These are phyloP conservation scores for Thereva nobilitata DNA, from an alignment of 2,888 invertebrate species.

Conservation along the genomic window DNA sequence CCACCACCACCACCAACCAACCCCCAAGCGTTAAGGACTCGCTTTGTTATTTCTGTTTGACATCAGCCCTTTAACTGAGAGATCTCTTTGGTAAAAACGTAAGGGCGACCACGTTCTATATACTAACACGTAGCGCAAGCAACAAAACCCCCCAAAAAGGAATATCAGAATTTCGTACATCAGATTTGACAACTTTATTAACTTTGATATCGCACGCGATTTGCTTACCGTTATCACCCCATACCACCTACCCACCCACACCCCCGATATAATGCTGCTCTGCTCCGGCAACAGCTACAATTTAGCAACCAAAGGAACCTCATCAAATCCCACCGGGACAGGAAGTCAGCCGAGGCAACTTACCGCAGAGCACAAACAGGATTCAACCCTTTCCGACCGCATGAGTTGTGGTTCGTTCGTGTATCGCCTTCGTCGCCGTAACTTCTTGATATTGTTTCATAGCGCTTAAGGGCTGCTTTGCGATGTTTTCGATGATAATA, in stretches of 20 bases:
- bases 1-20: neutral
- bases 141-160: slow-evolving; percentile 9
- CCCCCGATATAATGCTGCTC: no score
- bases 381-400: slow-evolving; percentile 29
- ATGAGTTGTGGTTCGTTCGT: slow-evolving; percentile 7
- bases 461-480: slow-evolving; percentile 33
- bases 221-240: slow-evolving; percentile 36
- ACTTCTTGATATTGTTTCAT: slow-evolving; percentile 31
- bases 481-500: slow-evolving; percentile 34
- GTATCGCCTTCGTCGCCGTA: slow-evolving; percentile 2
- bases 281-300: no score
- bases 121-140: neutral
- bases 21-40: neutral
- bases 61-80: neutral
- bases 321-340: slow-evolving; percentile 19
- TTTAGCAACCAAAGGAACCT: no score
- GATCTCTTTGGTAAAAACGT: neutral
- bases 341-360: slow-evolving; percentile 16
- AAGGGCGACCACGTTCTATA: neutral
- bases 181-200: slow-evolving; percentile 44
- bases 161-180: slow-evolving; percentile 39
- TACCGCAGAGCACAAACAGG: slow-evolving; percentile 17
- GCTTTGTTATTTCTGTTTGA: slow-evolving; percentile 28
- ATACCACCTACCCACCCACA: neutral
- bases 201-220: slow-evolving; percentile 44